Evolutionary conservation across 2,797 vertebrate species (phyloP), one percentile per base, ranked within the genome.

Genomic region (Apogon hyalosoma): DNA sequence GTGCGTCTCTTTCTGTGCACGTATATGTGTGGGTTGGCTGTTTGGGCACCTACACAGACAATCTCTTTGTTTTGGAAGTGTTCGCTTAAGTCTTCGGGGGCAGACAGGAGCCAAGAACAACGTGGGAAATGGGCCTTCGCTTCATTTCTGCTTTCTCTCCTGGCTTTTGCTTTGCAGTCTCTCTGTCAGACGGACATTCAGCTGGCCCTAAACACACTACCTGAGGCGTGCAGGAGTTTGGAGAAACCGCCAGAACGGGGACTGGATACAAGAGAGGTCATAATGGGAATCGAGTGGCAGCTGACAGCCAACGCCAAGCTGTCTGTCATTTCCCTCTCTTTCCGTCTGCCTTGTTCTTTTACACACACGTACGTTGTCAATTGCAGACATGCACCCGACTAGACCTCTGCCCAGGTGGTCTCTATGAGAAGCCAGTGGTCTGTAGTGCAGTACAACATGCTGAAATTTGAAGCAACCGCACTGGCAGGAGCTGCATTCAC

Each of bases 21-120:
- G 61, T 86, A 74, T 67, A 73, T 84, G 88, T 75, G 84, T 87
- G 83, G 88, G 84, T 54, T 79, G 81, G 82, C 78, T 79, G 57
- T 91, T 90, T 91, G 90, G 89, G 89, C 87, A 91, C 85, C 87
- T 80, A 88, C 85, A 93, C 91, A 94, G 88, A 93, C 89, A 89
- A 91, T 92, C 84, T 92, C 92, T 93, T 93, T 94, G 92, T 93
- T 89, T 93, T 92, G 88, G 87, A 93, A 87, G 87, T 88, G 84
- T 90, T 90, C 76, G 77, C 80, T 84, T 79, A 81, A 87, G 87
- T 87, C 84, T 85, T 83, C 43, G 31, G 84, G 83, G 87, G 79
- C 68, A 57, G 68, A 68, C 49, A 18, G 61, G 58, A 86, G 92
- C 92, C 92, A 93, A 93, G 84, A 92, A 90, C 90, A 93, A 92